Base-by-base conservation (phyloP, 2,888 invertebrate species). In the Palloptera scutellata region DNA sequence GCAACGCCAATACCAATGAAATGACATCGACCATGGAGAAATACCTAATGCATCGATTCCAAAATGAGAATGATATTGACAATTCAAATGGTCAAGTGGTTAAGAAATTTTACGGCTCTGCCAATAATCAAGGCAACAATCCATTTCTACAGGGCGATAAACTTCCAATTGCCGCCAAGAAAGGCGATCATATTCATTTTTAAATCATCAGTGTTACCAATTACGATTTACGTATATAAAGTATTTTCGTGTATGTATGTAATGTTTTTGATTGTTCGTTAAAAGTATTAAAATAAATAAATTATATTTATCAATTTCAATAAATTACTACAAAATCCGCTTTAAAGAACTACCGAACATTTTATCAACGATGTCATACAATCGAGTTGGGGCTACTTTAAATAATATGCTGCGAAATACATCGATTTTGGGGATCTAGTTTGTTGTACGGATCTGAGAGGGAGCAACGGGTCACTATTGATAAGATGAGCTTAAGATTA, bases 91-190 rank as follows among this genome's bases (percentile, higher is more conserved):
- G 73, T 6, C 85, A 91, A 75, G 91, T 92, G 43, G 92, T 92
- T 1, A 94, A 94, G 87, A 93, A 93, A 81, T 91, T 88, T 76
- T 89, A 90, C 73, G 87, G 87, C n/a, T 58, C 68, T 41, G 64
- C 64, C 67, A 73, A 70, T 69, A 73, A 70, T 4, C 70, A 87
- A 79, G 92, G 93, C 19, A 81, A 91, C 90, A 96, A 97, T 86
- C 96, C 96, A 11, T 97, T 89, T 81, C 87, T 96, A 77, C 88
- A 88, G 76, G 96, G 96, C 51, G 94, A 95, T 79, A 92, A 93
- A 77, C 87, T 96, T 71, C 95, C 96, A 11, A 92, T 96, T 72
- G 96, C 96, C 51, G 96, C 97, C 66, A 97, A 97, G 85, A 97
- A 97, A 86, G 95, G 95, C 77, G 91, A 91, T 81, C 90, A 92